Conservation (phyloP, 2,888 invertebrate genomes). For the Tricholauxania praeusta region DNA sequence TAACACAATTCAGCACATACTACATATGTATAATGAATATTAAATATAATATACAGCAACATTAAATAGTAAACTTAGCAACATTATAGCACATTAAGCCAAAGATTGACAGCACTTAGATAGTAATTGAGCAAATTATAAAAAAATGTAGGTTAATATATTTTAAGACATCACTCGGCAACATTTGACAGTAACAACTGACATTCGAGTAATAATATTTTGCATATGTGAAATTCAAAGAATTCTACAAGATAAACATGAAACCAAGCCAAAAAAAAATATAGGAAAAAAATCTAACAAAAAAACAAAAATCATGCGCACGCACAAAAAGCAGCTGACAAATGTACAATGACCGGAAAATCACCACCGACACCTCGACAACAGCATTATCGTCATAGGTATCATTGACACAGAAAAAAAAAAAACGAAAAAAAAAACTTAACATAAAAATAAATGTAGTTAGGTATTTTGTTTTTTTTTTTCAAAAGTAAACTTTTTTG, state of each 20-base stretch:
- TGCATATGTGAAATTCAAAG: constrained; percentile 28
- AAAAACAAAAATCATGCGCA: constrained; percentile 7
- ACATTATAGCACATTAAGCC: too few species aligned
- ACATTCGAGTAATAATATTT: background rate
- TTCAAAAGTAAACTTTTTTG: constrained; percentile 26
- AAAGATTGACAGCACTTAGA: too few species aligned
- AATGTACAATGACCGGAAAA: constrained; percentile 12
- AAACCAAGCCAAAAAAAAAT: constrained; percentile 22
- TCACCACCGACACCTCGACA: background rate
- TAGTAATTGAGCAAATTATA: too few species aligned
- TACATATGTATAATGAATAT: too few species aligned
- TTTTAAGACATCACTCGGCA: too few species aligned
- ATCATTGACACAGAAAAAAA: constrained; percentile 35
- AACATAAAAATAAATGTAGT: background rate
- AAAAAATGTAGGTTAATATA: too few species aligned
- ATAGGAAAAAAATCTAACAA: constrained; percentile 29
- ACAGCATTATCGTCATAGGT: constrained; percentile 33
- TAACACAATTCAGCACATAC: too few species aligned
- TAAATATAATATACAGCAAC: too few species aligned
- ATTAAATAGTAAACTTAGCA: too few species aligned
- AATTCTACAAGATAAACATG: constrained; percentile 33
- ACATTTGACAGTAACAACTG: too few species aligned
- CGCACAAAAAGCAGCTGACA: constrained; percentile 4
- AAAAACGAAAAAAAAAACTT: background rate
- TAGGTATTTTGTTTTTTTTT: constrained; percentile 25